Conservation (phyloP, 1,140 invertebrate genomes). For the Drosophila tani region DNA sequence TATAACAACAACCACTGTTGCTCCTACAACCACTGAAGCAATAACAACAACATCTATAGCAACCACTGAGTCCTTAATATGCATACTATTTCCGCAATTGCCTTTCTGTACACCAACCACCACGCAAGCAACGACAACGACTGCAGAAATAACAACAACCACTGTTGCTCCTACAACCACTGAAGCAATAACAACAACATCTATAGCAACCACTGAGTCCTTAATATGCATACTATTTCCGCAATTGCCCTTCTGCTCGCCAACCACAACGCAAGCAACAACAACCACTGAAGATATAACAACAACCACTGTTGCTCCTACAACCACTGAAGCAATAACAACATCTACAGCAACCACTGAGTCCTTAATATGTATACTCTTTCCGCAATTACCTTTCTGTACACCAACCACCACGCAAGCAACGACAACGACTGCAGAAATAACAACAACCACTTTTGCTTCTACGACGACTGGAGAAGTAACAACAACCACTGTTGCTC, state of each 20-base stretch:
- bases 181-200: neutral
- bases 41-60: neutral
- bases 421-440: neutral
- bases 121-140: neutral
- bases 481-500: neutral
- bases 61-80: neutral
- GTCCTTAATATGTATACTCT: neutral
- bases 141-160: neutral
- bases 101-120: too few species aligned
- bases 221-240: too few species aligned
- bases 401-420: neutral
- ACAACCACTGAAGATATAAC: neutral
- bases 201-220: neutral
- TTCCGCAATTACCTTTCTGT: neutral
- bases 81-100: too few species aligned
- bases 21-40: neutral
- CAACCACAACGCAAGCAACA: neutral
- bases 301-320: neutral
- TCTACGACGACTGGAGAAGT: too few species aligned
- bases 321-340: neutral
- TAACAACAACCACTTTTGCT: too few species aligned
- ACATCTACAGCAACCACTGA: conserved; percentile 2
- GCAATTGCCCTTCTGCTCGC: too few species aligned
- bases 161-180: neutral
- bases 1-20: neutral